Evolutionary conservation across 2,888 invertebrate species (phyloP).

Genomic region (Sarcophaga subvicina): DNA sequence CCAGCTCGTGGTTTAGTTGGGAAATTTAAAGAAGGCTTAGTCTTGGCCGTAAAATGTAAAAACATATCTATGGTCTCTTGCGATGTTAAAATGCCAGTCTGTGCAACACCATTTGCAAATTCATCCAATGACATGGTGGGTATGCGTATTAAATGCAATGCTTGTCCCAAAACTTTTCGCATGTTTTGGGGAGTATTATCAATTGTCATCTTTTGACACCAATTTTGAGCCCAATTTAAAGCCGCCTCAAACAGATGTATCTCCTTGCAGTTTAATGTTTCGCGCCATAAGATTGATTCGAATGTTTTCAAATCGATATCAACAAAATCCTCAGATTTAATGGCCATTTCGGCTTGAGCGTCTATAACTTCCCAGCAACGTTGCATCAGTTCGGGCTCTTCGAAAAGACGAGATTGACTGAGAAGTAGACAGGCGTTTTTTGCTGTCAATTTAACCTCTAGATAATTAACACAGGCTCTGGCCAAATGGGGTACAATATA

Average conservation of each 20-base stretch:
- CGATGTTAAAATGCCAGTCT: slow-evolving; percentile 94
- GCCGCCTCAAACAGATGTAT: slow-evolving; percentile 95
- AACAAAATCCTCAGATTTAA: slow-evolving; percentile 96
- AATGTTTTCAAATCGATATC: slow-evolving; percentile 97
- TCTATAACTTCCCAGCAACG: slow-evolving; percentile 99
- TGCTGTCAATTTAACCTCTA: slow-evolving; percentile 97
- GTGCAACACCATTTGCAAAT: slow-evolving; percentile 97
- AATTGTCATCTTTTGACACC: slow-evolving; percentile 92
- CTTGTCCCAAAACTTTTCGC: slow-evolving; percentile 88
- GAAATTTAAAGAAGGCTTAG: slow-evolving; percentile 92
- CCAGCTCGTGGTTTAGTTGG: slow-evolving; percentile 92
- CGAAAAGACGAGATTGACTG: slow-evolving; percentile 97
- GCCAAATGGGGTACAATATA: slow-evolving; percentile 98
- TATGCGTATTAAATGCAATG: slow-evolving; percentile 93
- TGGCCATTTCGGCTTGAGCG: slow-evolving; percentile 97
- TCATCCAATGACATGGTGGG: slow-evolving; percentile 97
- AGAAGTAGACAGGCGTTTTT: slow-evolving; percentile 97
- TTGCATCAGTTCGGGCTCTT: slow-evolving; percentile 98
- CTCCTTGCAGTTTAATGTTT: slow-evolving; percentile 97
- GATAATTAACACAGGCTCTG: slow-evolving; percentile 95
- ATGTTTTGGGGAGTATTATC: slow-evolving; percentile 92
- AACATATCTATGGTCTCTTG: slow-evolving; percentile 98
- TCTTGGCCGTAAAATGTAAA: slow-evolving; percentile 95
- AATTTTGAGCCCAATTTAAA: slow-evolving; percentile 95
- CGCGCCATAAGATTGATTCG: slow-evolving; percentile 94